These are phyloP conservation scores for Acanthopleura granulata DNA, from an alignment of 2,888 invertebrate genomes.

Conservation along the genomic window DNA sequence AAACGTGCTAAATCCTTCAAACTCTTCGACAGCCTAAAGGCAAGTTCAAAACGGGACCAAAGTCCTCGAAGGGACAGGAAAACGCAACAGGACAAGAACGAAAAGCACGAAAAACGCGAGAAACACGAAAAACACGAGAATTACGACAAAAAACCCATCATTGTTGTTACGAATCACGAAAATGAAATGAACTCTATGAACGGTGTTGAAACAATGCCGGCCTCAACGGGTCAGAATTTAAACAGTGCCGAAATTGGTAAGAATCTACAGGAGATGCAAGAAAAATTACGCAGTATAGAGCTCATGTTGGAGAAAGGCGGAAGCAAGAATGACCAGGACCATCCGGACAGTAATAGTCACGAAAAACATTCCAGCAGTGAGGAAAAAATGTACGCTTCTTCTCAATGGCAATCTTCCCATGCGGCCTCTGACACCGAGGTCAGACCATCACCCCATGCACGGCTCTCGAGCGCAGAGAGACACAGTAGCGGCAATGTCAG, in stretches of 20 bases:
- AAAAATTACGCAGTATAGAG: neutral
- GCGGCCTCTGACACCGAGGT: neutral
- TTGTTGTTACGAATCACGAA: no score
- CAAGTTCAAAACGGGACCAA: neutral
- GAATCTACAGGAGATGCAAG: neutral
- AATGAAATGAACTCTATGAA: neutral
- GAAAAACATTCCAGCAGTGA: neutral
- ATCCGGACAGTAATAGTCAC: neutral
- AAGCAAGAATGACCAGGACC: neutral
- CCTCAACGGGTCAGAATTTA: neutral
- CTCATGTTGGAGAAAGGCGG: neutral
- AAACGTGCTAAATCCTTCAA: constrained; percentile 3
- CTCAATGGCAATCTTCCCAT: neutral
- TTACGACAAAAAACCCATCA: no score
- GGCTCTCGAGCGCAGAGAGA: neutral
- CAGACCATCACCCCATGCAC: neutral
- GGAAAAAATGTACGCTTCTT: neutral
- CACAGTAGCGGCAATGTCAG: neutral
- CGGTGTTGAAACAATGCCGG: neutral
- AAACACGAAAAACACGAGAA: no score
- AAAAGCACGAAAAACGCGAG: neutral
- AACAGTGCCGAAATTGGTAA: neutral
- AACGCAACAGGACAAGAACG: neutral
- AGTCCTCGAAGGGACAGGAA: constrained; percentile 5
- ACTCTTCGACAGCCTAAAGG: neutral